Evolutionary conservation across 2,797 vertebrate species (phyloP), one percentile per base, ranked within the genome.

Genomic region (Intellagama lesueurii): DNA sequence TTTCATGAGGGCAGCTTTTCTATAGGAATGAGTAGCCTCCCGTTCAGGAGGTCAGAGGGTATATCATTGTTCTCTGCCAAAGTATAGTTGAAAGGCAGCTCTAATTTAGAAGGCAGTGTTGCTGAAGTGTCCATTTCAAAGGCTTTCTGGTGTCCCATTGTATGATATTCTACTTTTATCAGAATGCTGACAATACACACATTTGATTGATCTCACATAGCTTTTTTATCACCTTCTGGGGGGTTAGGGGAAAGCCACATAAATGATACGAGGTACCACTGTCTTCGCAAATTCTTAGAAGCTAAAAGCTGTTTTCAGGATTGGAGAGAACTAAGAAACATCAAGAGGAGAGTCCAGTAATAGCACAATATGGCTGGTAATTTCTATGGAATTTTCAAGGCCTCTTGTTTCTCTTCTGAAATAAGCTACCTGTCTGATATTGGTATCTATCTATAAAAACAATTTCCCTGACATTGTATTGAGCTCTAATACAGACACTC

Each of bases 31-130:
- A 80, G 47, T 7, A 81, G 77, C 68, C 17, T 73, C 83, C 73
- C 44, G 69, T 30, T 86, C 56, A 75, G 40, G 40, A 80, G 56
- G 78, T 89, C 88, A 86, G 44, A 76, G n/a, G n/a, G 11, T 19
- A 81, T 11, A 81, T 66, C 60, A 40, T 86, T 68, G 72, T 76
- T 76, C 44, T 81, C 78, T 86, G 44, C 11, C 60, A 75, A 81
- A 19, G 56, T 81, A 24, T 11, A 52, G 40, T 66, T 76, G 69
- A 89, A 89, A 81, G 70, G 44, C 70, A 76, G 77, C 56, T 76
- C 7, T 86, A 89, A 86, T 89, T 89, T 81, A 16, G 78, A 14
- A 76, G 78, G 84, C 56, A 56, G 70, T 52, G 77, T 66, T 86
- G 30, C 79, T 79, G 7, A 26, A 52, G 60, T 86, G 79, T 81